Conservation (phyloP, 2,113 vertebrate species). For the Nothoprocta perdicaria region DNA sequence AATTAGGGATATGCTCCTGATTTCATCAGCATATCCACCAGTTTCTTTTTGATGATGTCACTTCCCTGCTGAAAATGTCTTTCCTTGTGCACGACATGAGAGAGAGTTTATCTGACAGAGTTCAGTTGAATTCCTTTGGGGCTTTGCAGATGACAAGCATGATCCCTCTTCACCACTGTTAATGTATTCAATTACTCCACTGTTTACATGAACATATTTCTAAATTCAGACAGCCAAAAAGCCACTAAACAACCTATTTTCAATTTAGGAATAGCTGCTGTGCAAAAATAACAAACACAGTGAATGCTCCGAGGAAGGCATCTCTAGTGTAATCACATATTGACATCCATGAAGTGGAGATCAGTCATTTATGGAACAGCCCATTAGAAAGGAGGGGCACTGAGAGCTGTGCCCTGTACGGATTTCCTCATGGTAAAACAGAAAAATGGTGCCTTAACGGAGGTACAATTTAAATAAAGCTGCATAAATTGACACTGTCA, state of each 20-base stretch:
- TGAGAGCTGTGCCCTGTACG: background rate
- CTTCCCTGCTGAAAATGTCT: slow-evolving; percentile 41
- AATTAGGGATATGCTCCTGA: background rate
- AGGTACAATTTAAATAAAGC: background rate
- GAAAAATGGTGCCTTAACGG: slow-evolving; percentile 1
- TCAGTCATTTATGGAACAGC: slow-evolving; percentile 1
- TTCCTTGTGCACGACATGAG: background rate
- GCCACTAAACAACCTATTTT: background rate
- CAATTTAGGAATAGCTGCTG: background rate
- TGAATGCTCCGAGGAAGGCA: background rate
- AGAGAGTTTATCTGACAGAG: background rate
- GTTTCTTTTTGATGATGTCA: background rate
- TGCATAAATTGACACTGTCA: background rate
- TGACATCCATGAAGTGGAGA: background rate
- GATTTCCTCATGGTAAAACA: background rate
- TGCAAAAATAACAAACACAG: background rate
- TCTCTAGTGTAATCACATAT: background rate
- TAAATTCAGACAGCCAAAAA: slow-evolving; percentile 19
- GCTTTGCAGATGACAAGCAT: background rate
- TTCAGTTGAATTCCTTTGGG: background rate
- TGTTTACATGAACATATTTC: slow-evolving; percentile 17
- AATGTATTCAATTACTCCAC: slow-evolving; percentile 6
- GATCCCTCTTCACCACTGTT: background rate
- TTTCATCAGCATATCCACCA: slow-evolving; percentile 30
- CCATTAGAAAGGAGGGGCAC: background rate